Conservation (phyloP, 2,797 vertebrate species). For the Danio tinwini region DNA sequence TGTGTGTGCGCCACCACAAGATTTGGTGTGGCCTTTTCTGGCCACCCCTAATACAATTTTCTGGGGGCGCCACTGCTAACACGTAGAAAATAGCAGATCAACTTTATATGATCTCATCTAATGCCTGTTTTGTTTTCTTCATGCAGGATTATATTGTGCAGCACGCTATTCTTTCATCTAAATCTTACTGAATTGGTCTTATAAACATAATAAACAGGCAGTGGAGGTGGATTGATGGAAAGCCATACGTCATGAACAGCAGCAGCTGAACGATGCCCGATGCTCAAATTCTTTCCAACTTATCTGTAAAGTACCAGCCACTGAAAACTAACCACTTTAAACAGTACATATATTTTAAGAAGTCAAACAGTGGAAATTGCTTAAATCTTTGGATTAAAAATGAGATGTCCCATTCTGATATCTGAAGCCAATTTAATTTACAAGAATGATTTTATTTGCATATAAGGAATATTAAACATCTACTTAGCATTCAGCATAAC, state of each 20-base stretch:
- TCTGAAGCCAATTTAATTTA: too few species aligned
- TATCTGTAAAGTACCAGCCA: slow-evolving; percentile 1
- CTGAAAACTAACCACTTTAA: neutral
- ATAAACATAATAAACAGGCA: neutral
- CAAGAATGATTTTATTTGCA: too few species aligned
- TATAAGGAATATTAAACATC: too few species aligned
- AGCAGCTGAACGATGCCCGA: neutral
- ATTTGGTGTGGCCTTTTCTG: too few species aligned
- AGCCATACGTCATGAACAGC: slow-evolving; percentile 2
- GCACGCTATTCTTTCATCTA: too few species aligned
- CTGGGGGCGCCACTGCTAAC: too few species aligned
- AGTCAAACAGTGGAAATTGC: neutral
- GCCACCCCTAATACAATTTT: too few species aligned
- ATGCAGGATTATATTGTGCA: neutral
- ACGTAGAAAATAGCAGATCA: neutral
- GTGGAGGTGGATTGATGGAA: slow-evolving; percentile 5
- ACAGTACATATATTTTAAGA: neutral
- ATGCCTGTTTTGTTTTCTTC: neutral
- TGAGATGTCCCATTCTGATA: too few species aligned
- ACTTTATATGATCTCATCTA: neutral
- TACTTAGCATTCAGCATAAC: too few species aligned
- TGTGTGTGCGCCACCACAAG: too few species aligned
- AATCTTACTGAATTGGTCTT: slow-evolving; percentile 9
- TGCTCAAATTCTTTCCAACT: neutral
- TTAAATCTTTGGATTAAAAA: too few species aligned